These are phyloP conservation scores for Drosophila longiperda DNA, from an alignment of 2,888 invertebrate species.

Conservation along the genomic window DNA sequence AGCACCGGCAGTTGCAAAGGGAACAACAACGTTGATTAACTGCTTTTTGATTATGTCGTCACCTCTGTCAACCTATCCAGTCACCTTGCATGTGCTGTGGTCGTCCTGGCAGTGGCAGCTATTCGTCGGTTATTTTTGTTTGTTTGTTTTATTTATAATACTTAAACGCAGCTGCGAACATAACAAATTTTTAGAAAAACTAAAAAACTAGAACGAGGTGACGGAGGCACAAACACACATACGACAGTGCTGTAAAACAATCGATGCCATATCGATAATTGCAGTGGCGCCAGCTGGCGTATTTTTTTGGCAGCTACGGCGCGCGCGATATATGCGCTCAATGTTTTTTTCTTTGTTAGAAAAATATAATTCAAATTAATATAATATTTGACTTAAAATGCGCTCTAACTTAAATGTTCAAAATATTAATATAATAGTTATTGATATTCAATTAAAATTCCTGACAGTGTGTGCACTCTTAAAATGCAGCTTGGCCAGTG, in stretches of 20 bases:
- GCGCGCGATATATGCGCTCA: neutral
- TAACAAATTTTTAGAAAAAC: constrained; percentile 40
- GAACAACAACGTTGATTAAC: constrained; percentile 23
- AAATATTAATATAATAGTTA: neutral
- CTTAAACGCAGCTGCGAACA: constrained; percentile 24
- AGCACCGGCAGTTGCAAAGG: constrained; percentile 42
- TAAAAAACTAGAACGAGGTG: constrained; percentile 40
- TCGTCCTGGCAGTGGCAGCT: neutral
- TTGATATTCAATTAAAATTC: neutral
- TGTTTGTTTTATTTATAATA: constrained; percentile 8
- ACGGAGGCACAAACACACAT: constrained; percentile 46
- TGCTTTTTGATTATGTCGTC: constrained; percentile 16
- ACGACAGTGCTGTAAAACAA: constrained; percentile 10
- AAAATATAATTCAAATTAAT: neutral
- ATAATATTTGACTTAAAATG: neutral
- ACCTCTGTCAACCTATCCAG: constrained; percentile 5
- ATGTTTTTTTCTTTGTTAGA: neutral
- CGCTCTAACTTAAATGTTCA: neutral
- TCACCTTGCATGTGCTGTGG: constrained; percentile 15
- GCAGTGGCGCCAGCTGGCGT: constrained; percentile 34
- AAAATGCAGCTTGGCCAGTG: constrained; percentile 19
- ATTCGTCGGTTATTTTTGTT: neutral
- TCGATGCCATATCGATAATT: constrained; percentile 40
- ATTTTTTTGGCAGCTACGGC: neutral
- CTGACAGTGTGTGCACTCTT: constrained; percentile 26